Base-by-base conservation (phyloP, 2,888 invertebrate genomes). In the Chrysotoxum bicinctum region DNA sequence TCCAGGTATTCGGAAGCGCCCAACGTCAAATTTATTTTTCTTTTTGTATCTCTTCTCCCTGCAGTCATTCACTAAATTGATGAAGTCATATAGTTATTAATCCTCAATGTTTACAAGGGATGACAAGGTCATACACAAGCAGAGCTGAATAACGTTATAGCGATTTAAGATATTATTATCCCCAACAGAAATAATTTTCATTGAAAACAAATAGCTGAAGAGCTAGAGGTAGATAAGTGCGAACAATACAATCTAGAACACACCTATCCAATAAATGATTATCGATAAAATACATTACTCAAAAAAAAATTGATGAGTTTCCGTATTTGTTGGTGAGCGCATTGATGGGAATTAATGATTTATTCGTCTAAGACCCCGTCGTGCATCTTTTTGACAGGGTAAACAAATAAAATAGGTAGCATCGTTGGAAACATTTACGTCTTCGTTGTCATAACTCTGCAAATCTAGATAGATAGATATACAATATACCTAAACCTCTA, bases 281-380 rank as follows among this genome's bases (percentile, higher is more conserved):
- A 60, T 50, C n/a, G 30, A 56, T 32, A n/a, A 30, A 32, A 45
- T 19, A 32, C 10, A 16, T 50, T 37, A 60, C 19, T 58, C 4
- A 48, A 30, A 37, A 76, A 62, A 14, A 37, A 40, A 23, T 10
- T 60, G 43, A 62, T 60, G 23, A 62, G 10, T 43, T 58, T 37
- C 12, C 14, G 54, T 54, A 16, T 30, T 52, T n/a, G n/a, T 30
- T 35, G n/a, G 16, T 40, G 6, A 60, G 23, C 8, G 19, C 16
- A 66, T 79, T 66, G 73, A 50, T 40, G 74, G 74, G 52, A 12
- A 79, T 66, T 48, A 43, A 60, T 75, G 80, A 80, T 80, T 75
- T 75, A 80, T 80, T 50, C 37, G 9, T 62, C 30, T 23, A 35
- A 60, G 54, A 73, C 75, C 37, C 60, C 45, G 60, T 54, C 4